A percentile compares a stretch with the other conserved stretches of the same genome.
These are phyloP conservation scores for Nezara viridula DNA, from an alignment of 2,888 invertebrate genomes.

Conservation along the genomic window DNA sequence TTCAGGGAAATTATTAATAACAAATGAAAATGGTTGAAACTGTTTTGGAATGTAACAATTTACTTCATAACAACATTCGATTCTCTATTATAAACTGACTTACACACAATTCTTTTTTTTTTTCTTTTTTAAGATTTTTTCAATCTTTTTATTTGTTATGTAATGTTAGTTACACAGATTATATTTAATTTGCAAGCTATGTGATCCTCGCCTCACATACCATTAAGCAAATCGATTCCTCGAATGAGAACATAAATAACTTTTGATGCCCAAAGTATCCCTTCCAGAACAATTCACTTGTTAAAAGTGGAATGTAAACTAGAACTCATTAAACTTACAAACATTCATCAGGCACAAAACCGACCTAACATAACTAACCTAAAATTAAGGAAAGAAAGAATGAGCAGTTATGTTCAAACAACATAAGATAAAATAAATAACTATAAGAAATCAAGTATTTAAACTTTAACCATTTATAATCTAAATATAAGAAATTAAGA, in stretches of 20 bases:
- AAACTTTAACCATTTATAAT: slow-evolving; percentile 56
- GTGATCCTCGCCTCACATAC: slow-evolving; percentile 64
- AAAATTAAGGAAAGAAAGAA: slow-evolving; percentile 58
- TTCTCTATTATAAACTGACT: slow-evolving; percentile 56
- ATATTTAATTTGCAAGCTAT: slow-evolving; percentile 60
- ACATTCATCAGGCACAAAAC: slow-evolving; percentile 63
- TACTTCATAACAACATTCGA: slow-evolving; percentile 53
- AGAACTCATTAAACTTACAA: slow-evolving; percentile 61
- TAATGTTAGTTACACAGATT: slow-evolving; percentile 55
- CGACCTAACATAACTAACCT: slow-evolving; percentile 58
- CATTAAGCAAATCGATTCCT: slow-evolving; percentile 56
- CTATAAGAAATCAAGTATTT: slow-evolving; percentile 57
- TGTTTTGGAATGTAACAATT: slow-evolving; percentile 63
- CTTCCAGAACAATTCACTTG: slow-evolving; percentile 63
- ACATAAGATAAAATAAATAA: slow-evolving; percentile 56
- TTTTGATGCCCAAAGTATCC: slow-evolving; percentile 65
- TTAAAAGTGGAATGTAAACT: slow-evolving; percentile 64
- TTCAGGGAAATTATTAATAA: slow-evolving; percentile 54
- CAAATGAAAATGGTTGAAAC: slow-evolving; percentile 59
- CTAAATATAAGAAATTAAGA: slow-evolving; percentile 49
- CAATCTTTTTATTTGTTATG: slow-evolving; percentile 47
- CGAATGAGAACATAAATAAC: slow-evolving; percentile 59
- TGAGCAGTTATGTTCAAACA: slow-evolving; percentile 59
- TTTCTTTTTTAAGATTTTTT: background rate
- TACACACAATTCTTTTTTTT: slow-evolving; percentile 56